phyloP scores from a whole-genome alignment of 2,797 vertebrate species.

The Acrocephalus scirpaceus region DNA sequence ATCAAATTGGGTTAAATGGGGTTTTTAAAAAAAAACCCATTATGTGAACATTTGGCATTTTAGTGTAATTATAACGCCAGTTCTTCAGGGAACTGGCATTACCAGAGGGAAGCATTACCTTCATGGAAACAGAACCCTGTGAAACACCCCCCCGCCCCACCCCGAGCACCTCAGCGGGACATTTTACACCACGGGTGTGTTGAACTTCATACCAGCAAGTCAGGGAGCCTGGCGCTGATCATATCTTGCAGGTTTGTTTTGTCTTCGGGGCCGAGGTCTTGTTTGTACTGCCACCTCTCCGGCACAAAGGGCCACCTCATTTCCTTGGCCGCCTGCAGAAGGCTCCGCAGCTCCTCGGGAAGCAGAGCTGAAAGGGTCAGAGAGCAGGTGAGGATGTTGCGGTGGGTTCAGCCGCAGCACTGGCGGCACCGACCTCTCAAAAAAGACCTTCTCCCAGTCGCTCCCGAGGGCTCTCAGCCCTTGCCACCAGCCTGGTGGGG shows the following conservation, averaged over 20 bases:
- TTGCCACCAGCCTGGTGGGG: background rate
- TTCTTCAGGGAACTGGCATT: background rate
- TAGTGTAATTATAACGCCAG: background rate
- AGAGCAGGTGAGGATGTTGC: constrained; percentile 75
- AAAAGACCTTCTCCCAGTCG: background rate
- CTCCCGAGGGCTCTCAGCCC: background rate
- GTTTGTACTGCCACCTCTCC: constrained; percentile 97
- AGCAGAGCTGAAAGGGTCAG: constrained; percentile 85
- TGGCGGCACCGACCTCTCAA: background rate
- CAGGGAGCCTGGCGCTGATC: constrained; percentile 79
- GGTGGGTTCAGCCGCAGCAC: background rate
- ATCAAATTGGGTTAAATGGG: background rate
- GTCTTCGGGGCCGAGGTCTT: constrained; percentile 82
- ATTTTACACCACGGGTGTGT: constrained; percentile 7
- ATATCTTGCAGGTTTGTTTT: constrained; percentile 91
- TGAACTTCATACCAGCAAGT: constrained; percentile 85
- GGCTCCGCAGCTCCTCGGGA: constrained; percentile 83
- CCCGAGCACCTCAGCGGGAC: background rate
- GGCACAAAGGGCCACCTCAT: constrained; percentile 98
- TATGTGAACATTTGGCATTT: background rate
- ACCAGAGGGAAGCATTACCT: background rate
- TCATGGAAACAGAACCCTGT: background rate
- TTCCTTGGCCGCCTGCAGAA: constrained; percentile 89
- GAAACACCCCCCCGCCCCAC: background rate
- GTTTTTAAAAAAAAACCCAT: background rate